A percentile compares a stretch with the other conserved stretches of the same genome.
Evolutionary conservation across 2,797 vertebrate genomes (phyloP).

Genomic region (Thalassophryne amazonica): DNA sequence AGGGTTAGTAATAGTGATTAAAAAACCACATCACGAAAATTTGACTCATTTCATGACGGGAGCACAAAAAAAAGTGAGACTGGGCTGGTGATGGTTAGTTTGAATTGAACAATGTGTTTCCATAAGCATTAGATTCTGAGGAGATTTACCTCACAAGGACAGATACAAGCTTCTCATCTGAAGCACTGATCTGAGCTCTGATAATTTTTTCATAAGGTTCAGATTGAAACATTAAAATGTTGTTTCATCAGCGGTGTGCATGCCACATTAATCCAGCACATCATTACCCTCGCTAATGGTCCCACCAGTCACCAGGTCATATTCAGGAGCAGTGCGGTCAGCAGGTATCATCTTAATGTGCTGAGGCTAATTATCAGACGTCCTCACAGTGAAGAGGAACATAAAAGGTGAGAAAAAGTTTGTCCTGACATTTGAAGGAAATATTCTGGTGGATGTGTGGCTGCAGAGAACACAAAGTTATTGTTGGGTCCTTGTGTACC

Average conservation of each 20-base stretch:
- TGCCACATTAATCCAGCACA: slow-evolving; percentile 2
- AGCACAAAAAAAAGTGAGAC: no score
- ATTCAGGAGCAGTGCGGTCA: slow-evolving; percentile 7
- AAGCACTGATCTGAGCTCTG: no score
- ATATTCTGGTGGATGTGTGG: slow-evolving; percentile 9
- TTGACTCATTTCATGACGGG: no score
- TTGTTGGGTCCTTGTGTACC: slow-evolving; percentile 6
- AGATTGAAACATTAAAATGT: background rate
- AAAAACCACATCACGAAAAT: no score
- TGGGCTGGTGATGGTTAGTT: no score
- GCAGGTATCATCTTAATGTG: slow-evolving; percentile 7
- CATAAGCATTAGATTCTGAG: no score
- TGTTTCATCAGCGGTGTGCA: background rate
- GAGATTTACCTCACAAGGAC: no score
- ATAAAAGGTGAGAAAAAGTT: slow-evolving; percentile 30
- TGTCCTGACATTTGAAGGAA: slow-evolving; percentile 1
- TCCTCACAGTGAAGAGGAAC: slow-evolving; percentile 10
- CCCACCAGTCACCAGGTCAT: slow-evolving; percentile 2
- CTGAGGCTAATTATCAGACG: slow-evolving; percentile 21
- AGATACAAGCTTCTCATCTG: no score
- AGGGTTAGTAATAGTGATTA: no score
- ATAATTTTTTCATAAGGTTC: no score
- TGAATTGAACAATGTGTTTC: no score
- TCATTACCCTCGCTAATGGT: slow-evolving; percentile 2
- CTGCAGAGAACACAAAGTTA: slow-evolving; percentile 16